Percentiles rank a stretch among this genome's conserved stretches.
phyloP scores from a whole-genome alignment of 1,140 invertebrate species.

The Gerris buenoi region DNA sequence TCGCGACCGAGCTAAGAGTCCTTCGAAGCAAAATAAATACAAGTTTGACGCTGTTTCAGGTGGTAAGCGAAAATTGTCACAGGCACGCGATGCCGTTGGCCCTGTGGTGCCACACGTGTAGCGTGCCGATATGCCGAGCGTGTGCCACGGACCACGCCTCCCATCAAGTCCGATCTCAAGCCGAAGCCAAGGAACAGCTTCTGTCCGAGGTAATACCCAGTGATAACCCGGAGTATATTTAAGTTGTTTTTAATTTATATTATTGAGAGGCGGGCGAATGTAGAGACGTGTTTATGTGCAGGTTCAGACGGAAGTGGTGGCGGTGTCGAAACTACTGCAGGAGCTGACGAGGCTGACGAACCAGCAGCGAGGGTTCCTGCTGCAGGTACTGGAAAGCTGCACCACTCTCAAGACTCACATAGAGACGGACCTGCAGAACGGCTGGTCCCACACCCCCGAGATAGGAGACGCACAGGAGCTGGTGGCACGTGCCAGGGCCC shows the following conservation, averaged over 20 bases:
- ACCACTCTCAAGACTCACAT: constrained; percentile 54
- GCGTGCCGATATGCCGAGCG: constrained; percentile 43
- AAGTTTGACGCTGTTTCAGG: too few relatives aligned
- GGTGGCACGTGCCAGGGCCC: constrained; percentile 40
- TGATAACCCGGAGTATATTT: background rate
- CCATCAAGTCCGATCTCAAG: constrained; percentile 48
- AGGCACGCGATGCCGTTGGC: constrained; percentile 54
- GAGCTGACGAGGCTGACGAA: constrained; percentile 46
- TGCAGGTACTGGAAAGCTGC: constrained; percentile 55
- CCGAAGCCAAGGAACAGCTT: constrained; percentile 48
- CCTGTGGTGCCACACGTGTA: constrained; percentile 55
- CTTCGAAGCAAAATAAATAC: too few relatives aligned
- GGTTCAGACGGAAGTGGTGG: constrained; percentile 35
- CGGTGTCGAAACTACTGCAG: constrained; percentile 37
- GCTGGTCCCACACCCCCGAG: constrained; percentile 43
- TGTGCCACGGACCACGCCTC: constrained; percentile 47
- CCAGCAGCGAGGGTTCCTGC: constrained; percentile 50
- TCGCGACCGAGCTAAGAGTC: too few relatives aligned
- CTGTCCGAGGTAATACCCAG: constrained; percentile 47
- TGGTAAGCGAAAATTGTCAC: constrained; percentile 42
- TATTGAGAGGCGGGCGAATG: too few relatives aligned
- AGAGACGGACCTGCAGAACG: constrained; percentile 50
- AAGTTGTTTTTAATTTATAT: background rate
- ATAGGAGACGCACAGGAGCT: constrained; percentile 45
- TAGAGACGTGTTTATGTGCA: constrained; percentile 19